These are phyloP conservation scores for Vespertilio murinus DNA, from an alignment of 2,797 vertebrate species.

Conservation along the genomic window DNA sequence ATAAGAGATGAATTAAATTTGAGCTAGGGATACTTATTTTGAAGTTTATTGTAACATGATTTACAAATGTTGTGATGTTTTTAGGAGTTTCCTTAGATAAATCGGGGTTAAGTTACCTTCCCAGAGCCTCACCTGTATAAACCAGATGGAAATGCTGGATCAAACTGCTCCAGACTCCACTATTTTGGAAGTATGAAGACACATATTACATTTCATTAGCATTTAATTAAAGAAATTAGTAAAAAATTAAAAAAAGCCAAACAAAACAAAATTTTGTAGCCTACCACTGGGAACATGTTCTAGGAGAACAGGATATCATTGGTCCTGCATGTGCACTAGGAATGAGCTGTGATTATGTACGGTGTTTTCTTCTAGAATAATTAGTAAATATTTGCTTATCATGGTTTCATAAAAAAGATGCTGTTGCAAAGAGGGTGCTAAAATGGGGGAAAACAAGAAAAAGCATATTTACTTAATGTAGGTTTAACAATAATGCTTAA, in stretches of 20 bases:
- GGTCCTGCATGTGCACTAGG: constrained; percentile 62
- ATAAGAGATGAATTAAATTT: constrained; percentile 72
- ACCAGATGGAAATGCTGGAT: constrained; percentile 72
- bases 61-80: constrained; percentile 72
- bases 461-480: not conserved
- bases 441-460: not conserved
- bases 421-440: not conserved
- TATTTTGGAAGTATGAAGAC: constrained; percentile 72
- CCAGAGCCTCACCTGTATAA: constrained; percentile 69
- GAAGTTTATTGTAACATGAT: constrained; percentile 67
- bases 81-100: constrained; percentile 75
- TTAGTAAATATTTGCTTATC: constrained; percentile 74
- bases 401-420: not conserved
- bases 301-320: not conserved
- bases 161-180: constrained; percentile 68
- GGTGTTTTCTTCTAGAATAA: constrained; percentile 70
- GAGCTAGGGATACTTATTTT: constrained; percentile 75
- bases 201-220: constrained; percentile 76
- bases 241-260: constrained; percentile 54
- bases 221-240: constrained; percentile 74
- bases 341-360: constrained; percentile 65
- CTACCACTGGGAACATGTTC: not conserved
- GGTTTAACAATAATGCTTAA: not conserved
- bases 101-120: constrained; percentile 75
- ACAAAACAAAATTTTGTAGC: constrained; percentile 61